Evolutionary conservation across 2,113 vertebrate genomes (phyloP).

Genomic region (Sminthopsis crassicaudata): DNA sequence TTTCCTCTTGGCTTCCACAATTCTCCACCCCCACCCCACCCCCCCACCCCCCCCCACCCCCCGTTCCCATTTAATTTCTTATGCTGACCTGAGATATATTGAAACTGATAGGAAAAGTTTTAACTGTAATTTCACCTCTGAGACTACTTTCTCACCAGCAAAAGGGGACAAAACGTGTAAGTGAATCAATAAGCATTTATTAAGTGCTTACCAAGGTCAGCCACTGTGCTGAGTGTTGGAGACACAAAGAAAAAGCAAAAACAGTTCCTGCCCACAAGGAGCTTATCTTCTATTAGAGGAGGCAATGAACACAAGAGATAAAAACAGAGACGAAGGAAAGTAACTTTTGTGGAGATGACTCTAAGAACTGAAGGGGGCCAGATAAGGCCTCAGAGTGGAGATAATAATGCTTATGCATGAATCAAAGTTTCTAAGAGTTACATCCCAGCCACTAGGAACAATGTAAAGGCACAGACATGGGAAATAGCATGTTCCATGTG

Average conservation of each 20-base stretch:
- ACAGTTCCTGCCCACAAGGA: neutral
- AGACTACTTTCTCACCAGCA: neutral
- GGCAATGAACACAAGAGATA: neutral
- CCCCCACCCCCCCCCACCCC: too few relatives aligned
- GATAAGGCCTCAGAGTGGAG: neutral
- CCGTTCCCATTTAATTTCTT: too few relatives aligned
- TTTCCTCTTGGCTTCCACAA: too few relatives aligned
- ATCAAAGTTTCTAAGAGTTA: neutral
- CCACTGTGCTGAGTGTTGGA: neutral
- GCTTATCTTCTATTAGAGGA: neutral
- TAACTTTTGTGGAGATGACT: neutral
- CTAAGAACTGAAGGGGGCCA: neutral
- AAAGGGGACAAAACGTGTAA: neutral
- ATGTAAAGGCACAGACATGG: neutral
- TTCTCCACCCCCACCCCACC: too few relatives aligned
- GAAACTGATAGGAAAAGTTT: too few relatives aligned
- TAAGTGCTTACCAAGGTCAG: neutral
- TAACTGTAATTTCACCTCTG: neutral
- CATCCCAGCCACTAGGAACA: neutral
- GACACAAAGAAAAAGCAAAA: neutral
- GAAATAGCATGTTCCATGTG: neutral
- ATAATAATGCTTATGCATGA: neutral
- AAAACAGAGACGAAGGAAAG: neutral
- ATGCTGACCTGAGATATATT: too few relatives aligned
- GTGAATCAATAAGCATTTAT: neutral